A percentile compares a stretch with the other conserved stretches of the same genome.
Conservation (phyloP, 2,797 vertebrate genomes). For the Hyperoplus immaculatus region DNA sequence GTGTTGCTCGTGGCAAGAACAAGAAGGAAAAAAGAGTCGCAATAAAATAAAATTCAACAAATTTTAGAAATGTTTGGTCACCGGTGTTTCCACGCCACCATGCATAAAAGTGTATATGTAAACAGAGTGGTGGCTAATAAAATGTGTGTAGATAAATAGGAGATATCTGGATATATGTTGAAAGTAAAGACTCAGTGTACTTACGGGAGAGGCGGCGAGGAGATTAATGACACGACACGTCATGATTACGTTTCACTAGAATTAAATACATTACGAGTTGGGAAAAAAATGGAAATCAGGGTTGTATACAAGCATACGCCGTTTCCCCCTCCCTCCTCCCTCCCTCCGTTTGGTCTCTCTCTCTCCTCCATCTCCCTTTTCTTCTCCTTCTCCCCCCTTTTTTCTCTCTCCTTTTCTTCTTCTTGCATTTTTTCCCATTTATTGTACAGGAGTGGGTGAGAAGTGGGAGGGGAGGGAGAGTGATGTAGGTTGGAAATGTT, state of each 20-base stretch:
- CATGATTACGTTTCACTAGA: conserved; percentile 92
- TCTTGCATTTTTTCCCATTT: conserved; percentile 80
- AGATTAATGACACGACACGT: conserved; percentile 92
- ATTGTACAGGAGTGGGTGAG: conserved; percentile 87
- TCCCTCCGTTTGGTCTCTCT: conserved; percentile 76
- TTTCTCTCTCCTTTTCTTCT: conserved; percentile 50
- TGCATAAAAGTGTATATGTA: conserved; percentile 75
- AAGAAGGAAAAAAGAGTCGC: conserved; percentile 67
- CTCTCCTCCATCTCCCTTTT: conserved; percentile 72
- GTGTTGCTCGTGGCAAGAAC: conserved; percentile 24
- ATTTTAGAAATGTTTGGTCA: conserved; percentile 64
- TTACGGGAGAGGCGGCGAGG: conserved; percentile 90
- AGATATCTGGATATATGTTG: conserved; percentile 79
- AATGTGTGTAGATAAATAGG: conserved; percentile 70
- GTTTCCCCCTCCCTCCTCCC: conserved; percentile 84
- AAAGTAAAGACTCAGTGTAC: conserved; percentile 90
- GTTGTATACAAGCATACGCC: conserved; percentile 91
- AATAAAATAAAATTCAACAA: conserved; percentile 55
- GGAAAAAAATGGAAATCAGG: conserved; percentile 91
- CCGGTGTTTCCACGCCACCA: conserved; percentile 57
- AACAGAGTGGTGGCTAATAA: conserved; percentile 57
- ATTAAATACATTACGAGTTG: conserved; percentile 93
- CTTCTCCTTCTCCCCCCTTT: conserved; percentile 56
- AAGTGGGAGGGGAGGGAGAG: conserved; percentile 80
- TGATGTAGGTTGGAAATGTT: conserved; percentile 90